Evolutionary conservation across 2,888 invertebrate genomes (phyloP), one percentile per base, ranked within the genome.

Genomic region (Chymomyza amoena): DNA sequence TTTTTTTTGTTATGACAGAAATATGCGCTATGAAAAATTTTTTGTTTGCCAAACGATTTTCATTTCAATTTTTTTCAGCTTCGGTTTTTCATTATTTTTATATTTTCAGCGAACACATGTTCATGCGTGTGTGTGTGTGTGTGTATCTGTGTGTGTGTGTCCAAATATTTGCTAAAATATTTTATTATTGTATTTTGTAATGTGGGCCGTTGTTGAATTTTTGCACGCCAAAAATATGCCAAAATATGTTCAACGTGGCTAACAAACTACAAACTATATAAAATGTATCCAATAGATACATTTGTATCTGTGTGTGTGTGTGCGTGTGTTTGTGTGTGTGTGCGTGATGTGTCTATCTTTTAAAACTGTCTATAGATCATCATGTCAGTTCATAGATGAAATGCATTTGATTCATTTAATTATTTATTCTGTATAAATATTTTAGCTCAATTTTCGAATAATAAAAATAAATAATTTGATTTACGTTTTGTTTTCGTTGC

Each of bases 1-100:
- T 82, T 77, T 81, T 25, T 78, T 76, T 72, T 78, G 83, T 87
- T 84, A 87, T 84, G 84, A 84, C 84, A 87, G 87, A 80, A 84
- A 87, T 84, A 87, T 79, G 79, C 75, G 75, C 56, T 60, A 52
- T 60, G 61, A 20, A 25, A 64, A n/a, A n/a, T n/a, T n/a, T 54
- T 64, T 64, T 64, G 63, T 52, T 28, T 57, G 57, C 28, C 57
- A 20, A 72, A 62, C 45, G 62, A 54, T 50, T 64, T 64, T 54
- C 51, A 66, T 66, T 65, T 69, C 57, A 66, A 45, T 13, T 59
- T 70, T 64, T 61, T 64, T 54, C 39, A 64, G 68, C 69, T 70
- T 66, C 70, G 67, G 69, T 68, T 76, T 76, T 72, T 67, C 70
- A 75, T 76, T 59, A 72, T 73, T 79, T 77, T 71, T 61, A 77